Conservation (phyloP, 2,797 vertebrate genomes). For the Sebastes hopkinsi region DNA sequence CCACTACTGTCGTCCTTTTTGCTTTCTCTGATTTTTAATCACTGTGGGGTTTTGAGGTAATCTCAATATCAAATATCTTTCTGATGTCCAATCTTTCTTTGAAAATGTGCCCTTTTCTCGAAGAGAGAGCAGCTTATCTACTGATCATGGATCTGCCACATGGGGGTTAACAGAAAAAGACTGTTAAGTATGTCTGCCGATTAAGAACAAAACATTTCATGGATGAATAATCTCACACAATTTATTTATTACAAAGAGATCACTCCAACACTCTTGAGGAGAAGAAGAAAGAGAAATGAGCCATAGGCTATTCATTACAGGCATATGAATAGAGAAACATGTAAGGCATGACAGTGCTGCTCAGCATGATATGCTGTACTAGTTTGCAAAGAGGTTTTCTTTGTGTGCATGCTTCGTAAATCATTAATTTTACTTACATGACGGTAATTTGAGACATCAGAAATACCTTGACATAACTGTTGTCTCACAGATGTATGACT, state of each 20-base stretch:
- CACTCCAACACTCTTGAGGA: neutral
- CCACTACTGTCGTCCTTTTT: neutral
- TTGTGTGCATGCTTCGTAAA: constrained; percentile 39
- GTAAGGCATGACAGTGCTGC: constrained; percentile 28
- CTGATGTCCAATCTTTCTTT: neutral
- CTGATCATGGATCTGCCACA: neutral
- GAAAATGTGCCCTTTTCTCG: neutral
- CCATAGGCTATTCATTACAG: constrained; percentile 40
- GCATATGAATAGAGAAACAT: constrained; percentile 40
- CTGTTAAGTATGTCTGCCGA: constrained; percentile 1
- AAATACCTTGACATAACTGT: constrained; percentile 25
- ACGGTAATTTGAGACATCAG: constrained; percentile 44
- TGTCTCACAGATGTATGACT: constrained; percentile 53
- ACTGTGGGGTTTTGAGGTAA: neutral
- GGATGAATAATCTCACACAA: constrained; percentile 30
- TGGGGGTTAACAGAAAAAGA: neutral
- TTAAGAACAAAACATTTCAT: constrained; percentile 32
- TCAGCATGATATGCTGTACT: constrained; percentile 32
- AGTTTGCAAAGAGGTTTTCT: constrained; percentile 33
- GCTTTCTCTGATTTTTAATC: neutral
- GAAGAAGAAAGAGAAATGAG: constrained; percentile 18
- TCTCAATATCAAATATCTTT: neutral
- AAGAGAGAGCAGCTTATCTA: neutral
- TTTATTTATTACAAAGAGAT: constrained; percentile 38
- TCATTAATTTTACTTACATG: constrained; percentile 47